Evolutionary conservation across 2,888 invertebrate species (phyloP).

Genomic region (Schizaphis graminum): DNA sequence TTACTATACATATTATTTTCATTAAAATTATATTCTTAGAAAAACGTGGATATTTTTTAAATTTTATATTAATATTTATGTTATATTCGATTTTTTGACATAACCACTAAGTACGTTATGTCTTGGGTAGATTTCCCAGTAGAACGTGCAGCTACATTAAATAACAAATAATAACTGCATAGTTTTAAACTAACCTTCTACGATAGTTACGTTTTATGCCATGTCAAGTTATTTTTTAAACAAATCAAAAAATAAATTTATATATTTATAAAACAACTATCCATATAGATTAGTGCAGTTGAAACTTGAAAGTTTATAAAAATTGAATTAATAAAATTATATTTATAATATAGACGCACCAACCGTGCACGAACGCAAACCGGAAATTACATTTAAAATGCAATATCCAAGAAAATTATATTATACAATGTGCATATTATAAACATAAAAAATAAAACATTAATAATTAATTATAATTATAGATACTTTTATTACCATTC

Average conservation of each 20-base stretch:
- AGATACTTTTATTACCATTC: neutral
- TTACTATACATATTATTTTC: neutral
- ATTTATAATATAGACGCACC: neutral
- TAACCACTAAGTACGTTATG: neutral
- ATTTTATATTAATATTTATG: neutral
- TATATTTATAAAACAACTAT: constrained; percentile 2
- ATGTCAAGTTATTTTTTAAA: neutral
- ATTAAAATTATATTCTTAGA: neutral
- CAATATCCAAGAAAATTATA: neutral
- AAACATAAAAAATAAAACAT: neutral
- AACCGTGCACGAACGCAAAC: neutral
- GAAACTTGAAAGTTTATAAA: neutral
- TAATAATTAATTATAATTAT: neutral
- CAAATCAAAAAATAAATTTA: neutral
- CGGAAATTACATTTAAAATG: constrained; percentile 9
- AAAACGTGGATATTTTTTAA: neutral
- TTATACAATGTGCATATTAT: neutral
- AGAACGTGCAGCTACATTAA: neutral
- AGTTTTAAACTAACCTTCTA: neutral
- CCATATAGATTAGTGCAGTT: neutral
- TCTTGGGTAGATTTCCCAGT: neutral
- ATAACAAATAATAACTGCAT: neutral
- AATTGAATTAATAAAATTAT: constrained; percentile 7
- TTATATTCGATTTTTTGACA: neutral
- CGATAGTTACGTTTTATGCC: neutral